phyloP scores from a whole-genome alignment of 1,140 invertebrate genomes.

The Orchesella cincta region DNA sequence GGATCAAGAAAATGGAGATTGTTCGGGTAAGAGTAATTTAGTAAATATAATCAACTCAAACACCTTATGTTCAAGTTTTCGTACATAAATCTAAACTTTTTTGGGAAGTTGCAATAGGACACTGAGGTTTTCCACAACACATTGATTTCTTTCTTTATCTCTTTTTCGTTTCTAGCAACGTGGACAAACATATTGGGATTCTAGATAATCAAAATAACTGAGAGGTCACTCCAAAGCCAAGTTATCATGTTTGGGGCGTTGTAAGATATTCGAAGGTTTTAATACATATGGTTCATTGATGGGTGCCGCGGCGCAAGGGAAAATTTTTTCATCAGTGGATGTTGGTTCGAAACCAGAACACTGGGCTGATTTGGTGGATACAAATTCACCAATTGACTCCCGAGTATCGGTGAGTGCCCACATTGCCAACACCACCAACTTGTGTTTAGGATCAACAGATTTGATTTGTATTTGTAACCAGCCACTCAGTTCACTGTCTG shows the following conservation, averaged over 20 bases:
- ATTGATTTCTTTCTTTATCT: not conserved
- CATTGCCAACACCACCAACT: not conserved
- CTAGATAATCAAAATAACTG: too few species aligned
- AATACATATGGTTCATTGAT: not conserved
- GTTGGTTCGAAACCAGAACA: not conserved
- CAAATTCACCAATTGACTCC: not conserved
- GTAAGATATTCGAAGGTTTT: too few species aligned
- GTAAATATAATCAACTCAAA: too few species aligned
- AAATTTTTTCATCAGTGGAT: not conserved
- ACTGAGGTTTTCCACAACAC: not conserved
- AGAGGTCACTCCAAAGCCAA: too few species aligned
- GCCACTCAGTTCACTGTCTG: not conserved
- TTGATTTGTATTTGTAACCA: not conserved
- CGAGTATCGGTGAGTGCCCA: not conserved
- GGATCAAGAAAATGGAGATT: too few species aligned
- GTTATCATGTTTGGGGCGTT: too few species aligned
- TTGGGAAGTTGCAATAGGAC: not conserved
- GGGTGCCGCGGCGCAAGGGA: not conserved
- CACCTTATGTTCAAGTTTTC: too few species aligned
- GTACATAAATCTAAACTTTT: not conserved
- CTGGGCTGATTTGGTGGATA: not conserved
- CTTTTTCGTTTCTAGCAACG: not conserved
- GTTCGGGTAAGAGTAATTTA: too few species aligned
- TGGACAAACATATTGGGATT: not conserved
- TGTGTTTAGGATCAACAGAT: too few species aligned